Evolutionary conservation across 2,113 vertebrate species (phyloP).

Genomic region (Onychorhynchus coronatus): DNA sequence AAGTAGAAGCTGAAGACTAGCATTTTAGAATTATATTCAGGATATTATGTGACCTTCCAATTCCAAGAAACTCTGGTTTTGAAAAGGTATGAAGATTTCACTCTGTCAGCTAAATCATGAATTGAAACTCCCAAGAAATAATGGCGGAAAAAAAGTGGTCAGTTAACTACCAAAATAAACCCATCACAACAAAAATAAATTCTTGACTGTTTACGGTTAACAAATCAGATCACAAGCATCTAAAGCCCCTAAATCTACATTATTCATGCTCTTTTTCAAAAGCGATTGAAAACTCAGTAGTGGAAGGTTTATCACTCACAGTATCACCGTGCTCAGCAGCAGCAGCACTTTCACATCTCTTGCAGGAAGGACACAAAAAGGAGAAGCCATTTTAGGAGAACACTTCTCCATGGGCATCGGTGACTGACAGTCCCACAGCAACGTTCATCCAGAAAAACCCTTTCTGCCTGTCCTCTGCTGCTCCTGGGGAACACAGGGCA

Average conservation of each 20-base stretch:
- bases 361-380: not conserved
- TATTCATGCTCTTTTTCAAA: not conserved
- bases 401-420: not conserved
- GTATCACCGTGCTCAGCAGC: not conserved
- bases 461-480: not conserved
- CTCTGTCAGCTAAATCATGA: not conserved
- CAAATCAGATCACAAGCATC: not conserved
- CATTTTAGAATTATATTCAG: not conserved
- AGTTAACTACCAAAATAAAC: not conserved
- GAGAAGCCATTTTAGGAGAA: slow-evolving; percentile 32
- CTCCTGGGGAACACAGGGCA: not conserved
- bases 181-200: not conserved
- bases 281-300: not conserved
- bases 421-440: not conserved
- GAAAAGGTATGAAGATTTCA: not conserved
- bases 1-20: not conserved
- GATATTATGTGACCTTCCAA: not conserved
- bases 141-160: not conserved
- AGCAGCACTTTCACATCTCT: not conserved
- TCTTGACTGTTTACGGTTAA: not conserved
- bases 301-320: not conserved
- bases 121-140: not conserved
- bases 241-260: not conserved
- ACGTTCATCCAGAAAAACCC: not conserved
- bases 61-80: not conserved